Evolutionary conservation across 2,797 vertebrate genomes (phyloP).

Genomic region (Macroramphosus scolopax): DNA sequence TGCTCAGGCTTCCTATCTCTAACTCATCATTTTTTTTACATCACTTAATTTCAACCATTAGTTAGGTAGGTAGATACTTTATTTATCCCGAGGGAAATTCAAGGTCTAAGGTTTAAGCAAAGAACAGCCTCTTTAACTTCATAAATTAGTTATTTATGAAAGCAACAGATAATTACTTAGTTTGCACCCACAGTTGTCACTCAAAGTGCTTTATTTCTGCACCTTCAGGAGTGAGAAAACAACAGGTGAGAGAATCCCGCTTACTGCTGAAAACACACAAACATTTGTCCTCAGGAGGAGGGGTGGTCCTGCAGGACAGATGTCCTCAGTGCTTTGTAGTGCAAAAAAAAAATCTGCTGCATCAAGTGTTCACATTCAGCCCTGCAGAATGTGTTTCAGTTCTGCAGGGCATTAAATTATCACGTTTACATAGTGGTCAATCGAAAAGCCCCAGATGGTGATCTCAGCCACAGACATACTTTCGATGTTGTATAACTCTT

Average conservation of each 20-base stretch:
- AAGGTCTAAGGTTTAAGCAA: too few species aligned
- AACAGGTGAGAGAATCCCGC: slow-evolving; percentile 65
- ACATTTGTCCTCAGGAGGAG: slow-evolving; percentile 53
- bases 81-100: too few species aligned
- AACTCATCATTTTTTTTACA: too few species aligned
- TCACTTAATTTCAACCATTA: too few species aligned
- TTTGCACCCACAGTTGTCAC: slow-evolving; percentile 37
- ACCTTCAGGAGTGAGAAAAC: slow-evolving; percentile 50
- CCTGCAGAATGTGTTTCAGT: too few species aligned
- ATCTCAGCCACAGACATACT: neutral
- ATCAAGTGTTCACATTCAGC: neutral
- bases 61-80: too few species aligned
- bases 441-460: too few species aligned
- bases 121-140: neutral
- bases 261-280: slow-evolving; percentile 57
- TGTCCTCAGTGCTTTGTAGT: slow-evolving; percentile 44
- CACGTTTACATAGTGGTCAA: too few species aligned
- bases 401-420: too few species aligned
- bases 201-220: slow-evolving; percentile 32
- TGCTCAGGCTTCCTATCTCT: too few species aligned
- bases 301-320: slow-evolving; percentile 28
- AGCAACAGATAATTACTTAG: slow-evolving; percentile 2
- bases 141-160: neutral
- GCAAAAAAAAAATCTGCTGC: slow-evolving; percentile 14
- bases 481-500: neutral